These are phyloP conservation scores for Anarrhichthys ocellatus DNA, from an alignment of 2,113 vertebrate species.

Conservation along the genomic window DNA sequence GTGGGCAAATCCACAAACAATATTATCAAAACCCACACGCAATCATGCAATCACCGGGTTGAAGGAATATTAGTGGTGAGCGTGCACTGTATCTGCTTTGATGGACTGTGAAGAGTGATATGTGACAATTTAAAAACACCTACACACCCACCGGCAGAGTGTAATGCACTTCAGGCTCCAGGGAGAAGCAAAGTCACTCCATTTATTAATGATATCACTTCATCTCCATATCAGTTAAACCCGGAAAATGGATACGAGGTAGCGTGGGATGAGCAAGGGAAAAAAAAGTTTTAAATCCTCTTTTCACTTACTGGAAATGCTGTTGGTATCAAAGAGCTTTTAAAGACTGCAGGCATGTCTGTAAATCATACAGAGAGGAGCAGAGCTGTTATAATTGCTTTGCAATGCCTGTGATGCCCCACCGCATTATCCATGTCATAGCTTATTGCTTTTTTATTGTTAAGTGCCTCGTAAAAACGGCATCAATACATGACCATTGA, in stretches of 20 bases:
- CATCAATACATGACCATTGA: slow-evolving; percentile 76
- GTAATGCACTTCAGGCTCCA: slow-evolving; percentile 44
- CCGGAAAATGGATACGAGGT: slow-evolving; percentile 52
- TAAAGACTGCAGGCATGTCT: slow-evolving; percentile 55
- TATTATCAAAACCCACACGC: slow-evolving; percentile 64
- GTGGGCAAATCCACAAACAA: slow-evolving; percentile 72
- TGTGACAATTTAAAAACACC: slow-evolving; percentile 68
- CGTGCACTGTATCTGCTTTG: slow-evolving; percentile 42
- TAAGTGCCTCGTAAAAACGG: slow-evolving; percentile 76
- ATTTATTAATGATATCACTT: slow-evolving; percentile 67
- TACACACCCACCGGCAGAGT: slow-evolving; percentile 34
- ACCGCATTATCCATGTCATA: slow-evolving; percentile 74
- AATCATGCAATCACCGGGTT: slow-evolving; percentile 64
- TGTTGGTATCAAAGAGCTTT: slow-evolving; percentile 63
- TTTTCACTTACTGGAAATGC: slow-evolving; percentile 68
- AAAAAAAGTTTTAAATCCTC: slow-evolving; percentile 64
- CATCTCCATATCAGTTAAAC: slow-evolving; percentile 66
- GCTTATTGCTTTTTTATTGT: slow-evolving; percentile 80
- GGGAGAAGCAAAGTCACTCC: slow-evolving; percentile 61
- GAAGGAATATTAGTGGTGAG: slow-evolving; percentile 59
- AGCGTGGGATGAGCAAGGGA: slow-evolving; percentile 22
- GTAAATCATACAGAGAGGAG: slow-evolving; percentile 68
- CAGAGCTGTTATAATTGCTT: slow-evolving; percentile 73
- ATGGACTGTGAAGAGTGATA: slow-evolving; percentile 60
- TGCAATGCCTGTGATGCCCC: slow-evolving; percentile 67